Conservation (phyloP, 2,113 vertebrate species). For the Hyaena hyaena region DNA sequence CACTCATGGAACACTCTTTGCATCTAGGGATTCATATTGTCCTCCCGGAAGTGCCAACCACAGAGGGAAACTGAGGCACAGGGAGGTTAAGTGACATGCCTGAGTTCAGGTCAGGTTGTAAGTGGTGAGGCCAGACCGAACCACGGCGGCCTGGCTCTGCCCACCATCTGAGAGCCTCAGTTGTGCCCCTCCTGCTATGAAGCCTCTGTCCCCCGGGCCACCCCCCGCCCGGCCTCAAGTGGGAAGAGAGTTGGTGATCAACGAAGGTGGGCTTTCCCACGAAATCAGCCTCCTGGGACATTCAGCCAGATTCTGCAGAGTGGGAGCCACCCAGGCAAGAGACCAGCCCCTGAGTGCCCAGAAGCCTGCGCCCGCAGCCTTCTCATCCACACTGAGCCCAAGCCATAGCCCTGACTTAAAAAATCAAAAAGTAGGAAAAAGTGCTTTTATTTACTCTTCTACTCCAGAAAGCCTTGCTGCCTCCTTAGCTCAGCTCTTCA, state of each 20-base stretch:
- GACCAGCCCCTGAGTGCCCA: not conserved
- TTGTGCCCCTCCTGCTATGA: not conserved
- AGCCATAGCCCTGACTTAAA: not conserved
- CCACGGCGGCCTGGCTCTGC: no score
- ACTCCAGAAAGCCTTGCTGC: not conserved
- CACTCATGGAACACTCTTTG: fast-evolving
- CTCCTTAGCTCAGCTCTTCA: not conserved
- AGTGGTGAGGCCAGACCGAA: fast-evolving
- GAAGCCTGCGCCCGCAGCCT: fast-evolving
- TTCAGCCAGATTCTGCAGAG: not conserved
- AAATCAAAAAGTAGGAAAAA: not conserved
- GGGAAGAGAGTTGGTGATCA: not conserved
- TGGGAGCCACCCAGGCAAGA: fast-evolving
- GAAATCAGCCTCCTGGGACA: not conserved
- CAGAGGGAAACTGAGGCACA: not conserved
- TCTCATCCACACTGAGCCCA: not conserved
- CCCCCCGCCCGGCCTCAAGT: fast-evolving
- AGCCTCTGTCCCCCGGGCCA: not conserved
- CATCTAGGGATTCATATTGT: fast-evolving
- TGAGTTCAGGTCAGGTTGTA: no score
- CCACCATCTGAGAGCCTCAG: fast-evolving
- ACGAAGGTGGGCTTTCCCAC: fast-evolving
- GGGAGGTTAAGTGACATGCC: not conserved
- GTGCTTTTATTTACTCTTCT: not conserved
- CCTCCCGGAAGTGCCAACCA: not conserved